These are phyloP conservation scores for Mobula birostris DNA, from an alignment of 2,113 vertebrate species.

Conservation along the genomic window DNA sequence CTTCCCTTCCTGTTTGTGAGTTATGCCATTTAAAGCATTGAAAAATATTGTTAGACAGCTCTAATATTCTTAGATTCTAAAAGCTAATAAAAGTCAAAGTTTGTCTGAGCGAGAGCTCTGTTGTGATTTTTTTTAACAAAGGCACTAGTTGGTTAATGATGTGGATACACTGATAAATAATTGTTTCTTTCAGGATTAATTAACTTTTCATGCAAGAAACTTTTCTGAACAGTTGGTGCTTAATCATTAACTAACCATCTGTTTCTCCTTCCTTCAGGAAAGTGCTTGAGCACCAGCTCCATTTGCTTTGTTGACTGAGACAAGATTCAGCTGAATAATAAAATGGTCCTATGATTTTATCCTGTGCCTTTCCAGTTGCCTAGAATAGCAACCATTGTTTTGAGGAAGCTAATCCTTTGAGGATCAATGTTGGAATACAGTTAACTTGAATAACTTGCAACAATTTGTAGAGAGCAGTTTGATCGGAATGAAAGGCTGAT, in stretches of 20 bases:
- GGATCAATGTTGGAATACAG: background rate
- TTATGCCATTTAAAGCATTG: too few relatives aligned
- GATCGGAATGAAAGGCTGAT: background rate
- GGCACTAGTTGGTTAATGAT: background rate
- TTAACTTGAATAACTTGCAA: background rate
- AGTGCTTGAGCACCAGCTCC: background rate
- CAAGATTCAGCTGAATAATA: background rate
- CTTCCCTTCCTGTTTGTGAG: too few relatives aligned
- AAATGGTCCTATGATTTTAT: background rate
- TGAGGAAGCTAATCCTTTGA: background rate
- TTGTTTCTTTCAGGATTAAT: slow-evolving; percentile 26
- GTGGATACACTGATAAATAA: slow-evolving; percentile 18
- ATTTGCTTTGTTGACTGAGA: background rate
- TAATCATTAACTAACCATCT: slow-evolving; percentile 32
- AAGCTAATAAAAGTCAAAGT: background rate
- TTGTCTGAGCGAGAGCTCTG: background rate
- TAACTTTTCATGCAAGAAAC: slow-evolving; percentile 22
- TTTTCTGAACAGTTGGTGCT: slow-evolving; percentile 23
- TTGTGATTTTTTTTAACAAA: background rate
- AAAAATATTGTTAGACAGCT: too few relatives aligned
- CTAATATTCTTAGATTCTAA: background rate
- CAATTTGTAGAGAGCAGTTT: background rate
- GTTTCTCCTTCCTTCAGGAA: background rate
- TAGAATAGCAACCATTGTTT: background rate
- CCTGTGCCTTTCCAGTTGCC: background rate